Base-by-base conservation (phyloP, 2,113 vertebrate species). In the Microcebus lehilahytsara region DNA sequence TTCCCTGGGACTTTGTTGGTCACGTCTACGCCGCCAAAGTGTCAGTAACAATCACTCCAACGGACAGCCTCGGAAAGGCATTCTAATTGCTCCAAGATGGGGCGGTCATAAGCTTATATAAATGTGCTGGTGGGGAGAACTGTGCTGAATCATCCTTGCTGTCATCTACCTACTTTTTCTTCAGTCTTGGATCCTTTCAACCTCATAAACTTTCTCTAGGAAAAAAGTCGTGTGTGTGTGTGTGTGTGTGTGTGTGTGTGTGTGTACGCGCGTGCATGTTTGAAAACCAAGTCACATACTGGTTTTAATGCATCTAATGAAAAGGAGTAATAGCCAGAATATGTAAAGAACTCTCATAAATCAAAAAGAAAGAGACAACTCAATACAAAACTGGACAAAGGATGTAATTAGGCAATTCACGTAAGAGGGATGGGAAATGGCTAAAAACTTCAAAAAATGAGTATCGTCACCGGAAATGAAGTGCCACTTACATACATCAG, bases 271-370 rank as follows among this genome's bases (percentile, higher is more conserved):
- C 9, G 20, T 23, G 10, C 14, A 5, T 7, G 11, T 60, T 49
- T 69, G 9, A 79, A 95, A 89, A 49, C 14, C 37, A 58, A 56
- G 42, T 20, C 66, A 77, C 40, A 51, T 53, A 7, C 40, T 4
- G 30, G 22, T 51, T 56, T 60, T 72, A 83, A 93, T 25, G 25
- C 32, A 58, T 9, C 32, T 0, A 90, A 77, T 6, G 6, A 6
- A 78, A 75, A 85, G 22, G 49, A 42, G 7, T 4, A 34, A 32
- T 3, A 93, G 56, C n/a, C 58, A 69, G 49, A 67, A 51, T 19
- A 93, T 2, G 85, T 37, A 75, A 94, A 93, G 96, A 94, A 58
- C 16, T 30, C n/a, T 67, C 49, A 17, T 23, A 85, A 34, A 27
- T 9, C 67, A 56, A 72, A 78, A 93, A 53, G 62, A 86, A 66